These are phyloP conservation scores for Phalera bucephala DNA, from an alignment of 2,888 invertebrate genomes.

Conservation along the genomic window DNA sequence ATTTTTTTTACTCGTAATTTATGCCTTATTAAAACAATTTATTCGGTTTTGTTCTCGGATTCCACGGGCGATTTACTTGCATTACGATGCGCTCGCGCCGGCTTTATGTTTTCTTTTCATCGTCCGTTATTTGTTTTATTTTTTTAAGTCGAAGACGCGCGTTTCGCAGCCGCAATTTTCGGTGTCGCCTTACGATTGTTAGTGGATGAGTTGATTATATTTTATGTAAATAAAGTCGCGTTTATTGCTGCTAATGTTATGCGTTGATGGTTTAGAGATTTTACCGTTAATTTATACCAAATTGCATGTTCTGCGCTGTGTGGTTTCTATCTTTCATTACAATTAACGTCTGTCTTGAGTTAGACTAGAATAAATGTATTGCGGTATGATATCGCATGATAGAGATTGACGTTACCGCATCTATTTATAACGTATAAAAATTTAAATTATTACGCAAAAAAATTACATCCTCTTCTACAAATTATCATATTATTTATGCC, in stretches of 20 bases:
- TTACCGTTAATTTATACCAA: background rate
- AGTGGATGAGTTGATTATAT: conserved; percentile 18
- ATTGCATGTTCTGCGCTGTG: too few relatives aligned
- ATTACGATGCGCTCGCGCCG: conserved; percentile 42
- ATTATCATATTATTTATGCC: too few relatives aligned
- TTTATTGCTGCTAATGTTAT: background rate
- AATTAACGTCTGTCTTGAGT: background rate
- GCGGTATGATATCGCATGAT: too few relatives aligned
- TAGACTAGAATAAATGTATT: conserved; percentile 3
- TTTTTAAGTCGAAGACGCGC: conserved; percentile 18
- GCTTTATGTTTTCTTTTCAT: conserved; percentile 60
- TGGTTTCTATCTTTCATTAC: background rate
- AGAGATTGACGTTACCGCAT: too few relatives aligned
- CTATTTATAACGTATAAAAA: too few relatives aligned
- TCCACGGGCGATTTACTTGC: conserved; percentile 70
- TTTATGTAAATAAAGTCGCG: conserved; percentile 24
- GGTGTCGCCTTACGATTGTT: conserved; percentile 27
- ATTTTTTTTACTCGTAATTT: conserved; percentile 64
- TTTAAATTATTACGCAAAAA: too few relatives aligned
- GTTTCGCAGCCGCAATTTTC: conserved; percentile 14
- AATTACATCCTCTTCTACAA: too few relatives aligned
- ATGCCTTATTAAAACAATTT: conserved; percentile 78
- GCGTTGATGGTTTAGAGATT: background rate
- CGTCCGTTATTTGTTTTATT: conserved; percentile 65
- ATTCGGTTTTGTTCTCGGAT: conserved; percentile 67